These are phyloP conservation scores for Dermochelys coriacea DNA, from an alignment of 2,797 vertebrate genomes.

Conservation along the genomic window DNA sequence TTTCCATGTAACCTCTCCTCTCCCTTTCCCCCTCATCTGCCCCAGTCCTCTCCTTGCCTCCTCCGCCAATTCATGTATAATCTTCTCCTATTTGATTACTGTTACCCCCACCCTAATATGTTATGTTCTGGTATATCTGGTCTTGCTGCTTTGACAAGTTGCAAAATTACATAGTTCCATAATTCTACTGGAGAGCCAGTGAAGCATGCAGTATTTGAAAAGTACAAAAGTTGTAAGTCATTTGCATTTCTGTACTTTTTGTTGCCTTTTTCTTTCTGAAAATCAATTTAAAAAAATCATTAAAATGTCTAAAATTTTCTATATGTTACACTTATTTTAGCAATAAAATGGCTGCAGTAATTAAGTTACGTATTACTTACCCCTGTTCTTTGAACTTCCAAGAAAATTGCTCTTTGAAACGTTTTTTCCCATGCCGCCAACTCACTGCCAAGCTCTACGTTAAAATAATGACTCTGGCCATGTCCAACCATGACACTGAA, in stretches of 20 bases:
- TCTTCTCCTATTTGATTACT: background rate
- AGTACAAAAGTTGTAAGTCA: background rate
- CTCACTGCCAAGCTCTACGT: slow-evolving; percentile 90
- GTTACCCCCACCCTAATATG: too few relatives aligned
- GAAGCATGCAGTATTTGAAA: background rate
- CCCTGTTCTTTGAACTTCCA: slow-evolving; percentile 91
- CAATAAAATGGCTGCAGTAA: background rate
- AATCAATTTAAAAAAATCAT: background rate
- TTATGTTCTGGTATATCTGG: background rate
- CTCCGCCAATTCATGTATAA: background rate
- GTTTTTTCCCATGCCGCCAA: slow-evolving; percentile 92
- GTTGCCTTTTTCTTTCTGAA: background rate
- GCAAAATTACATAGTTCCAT: background rate
- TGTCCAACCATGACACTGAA: slow-evolving; percentile 92
- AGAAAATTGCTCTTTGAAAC: slow-evolving; percentile 93
- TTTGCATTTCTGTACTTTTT: background rate
- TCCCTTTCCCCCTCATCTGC: background rate
- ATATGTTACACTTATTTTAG: background rate
- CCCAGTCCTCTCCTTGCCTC: background rate
- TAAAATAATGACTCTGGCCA: slow-evolving; percentile 90
- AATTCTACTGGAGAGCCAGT: background rate
- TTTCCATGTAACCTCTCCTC: background rate
- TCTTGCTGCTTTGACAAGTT: background rate
- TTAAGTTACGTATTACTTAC: slow-evolving; percentile 81
- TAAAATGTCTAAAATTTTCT: background rate